Conservation (phyloP, 2,888 invertebrate genomes). For the Ochlodes sylvanus region DNA sequence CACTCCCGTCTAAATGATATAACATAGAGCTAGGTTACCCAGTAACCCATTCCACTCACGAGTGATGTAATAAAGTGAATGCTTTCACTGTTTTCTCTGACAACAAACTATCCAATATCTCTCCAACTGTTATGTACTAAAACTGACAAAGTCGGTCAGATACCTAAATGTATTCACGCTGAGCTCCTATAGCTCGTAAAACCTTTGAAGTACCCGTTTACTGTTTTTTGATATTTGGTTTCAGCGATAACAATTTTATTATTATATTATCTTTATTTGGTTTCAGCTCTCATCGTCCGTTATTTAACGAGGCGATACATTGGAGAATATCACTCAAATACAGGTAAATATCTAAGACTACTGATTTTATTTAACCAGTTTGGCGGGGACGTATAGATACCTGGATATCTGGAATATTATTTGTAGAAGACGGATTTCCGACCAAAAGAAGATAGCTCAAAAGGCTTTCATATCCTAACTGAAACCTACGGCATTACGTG, state of each 20-base stretch:
- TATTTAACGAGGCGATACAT: slow-evolving; percentile 91
- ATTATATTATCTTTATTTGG: slow-evolving; percentile 50
- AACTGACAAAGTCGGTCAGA: slow-evolving; percentile 39
- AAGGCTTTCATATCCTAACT: too few relatives aligned
- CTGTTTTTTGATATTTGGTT: slow-evolving; percentile 14
- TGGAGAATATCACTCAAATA: slow-evolving; percentile 92
- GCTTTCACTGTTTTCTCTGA: slow-evolving; percentile 50
- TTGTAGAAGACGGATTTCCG: too few relatives aligned
- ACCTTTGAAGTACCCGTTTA: slow-evolving; percentile 14
- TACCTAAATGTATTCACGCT: slow-evolving; percentile 27
- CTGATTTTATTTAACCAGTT: too few relatives aligned
- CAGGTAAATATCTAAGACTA: slow-evolving; percentile 81
- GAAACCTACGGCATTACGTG: too few relatives aligned
- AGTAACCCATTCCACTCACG: slow-evolving; percentile 55
- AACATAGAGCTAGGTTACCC: slow-evolving; percentile 54
- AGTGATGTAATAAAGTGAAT: slow-evolving; percentile 55
- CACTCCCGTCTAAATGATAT: slow-evolving; percentile 50
- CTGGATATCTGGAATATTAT: too few relatives aligned
- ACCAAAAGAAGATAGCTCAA: too few relatives aligned
- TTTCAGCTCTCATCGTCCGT: slow-evolving; percentile 90
- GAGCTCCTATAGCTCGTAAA: neutral
- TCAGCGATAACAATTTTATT: neutral
- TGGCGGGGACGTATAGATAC: too few relatives aligned
- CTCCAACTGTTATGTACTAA: slow-evolving; percentile 38
- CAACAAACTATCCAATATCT: slow-evolving; percentile 46